Conservation (phyloP, 2,113 vertebrate genomes). For the Pelmatolapia mariae region DNA sequence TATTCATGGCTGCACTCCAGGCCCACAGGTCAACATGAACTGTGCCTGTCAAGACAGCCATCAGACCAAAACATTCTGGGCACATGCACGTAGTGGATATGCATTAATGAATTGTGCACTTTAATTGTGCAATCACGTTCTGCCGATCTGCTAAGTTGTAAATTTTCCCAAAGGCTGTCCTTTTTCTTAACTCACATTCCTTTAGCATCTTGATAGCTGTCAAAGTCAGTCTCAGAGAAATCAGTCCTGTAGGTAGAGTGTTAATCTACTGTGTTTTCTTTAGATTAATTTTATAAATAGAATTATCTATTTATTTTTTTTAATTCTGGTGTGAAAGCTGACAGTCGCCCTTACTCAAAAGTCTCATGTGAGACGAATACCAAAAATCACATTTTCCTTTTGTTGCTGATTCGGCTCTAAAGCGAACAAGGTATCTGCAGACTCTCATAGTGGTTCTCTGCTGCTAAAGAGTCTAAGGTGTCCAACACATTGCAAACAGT, state of each 20-base stretch:
- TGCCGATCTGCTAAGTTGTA: not conserved
- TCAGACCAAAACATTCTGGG: not conserved
- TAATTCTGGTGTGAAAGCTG: not conserved
- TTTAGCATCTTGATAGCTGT: not conserved
- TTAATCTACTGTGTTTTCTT: not conserved
- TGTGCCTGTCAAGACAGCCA: not conserved
- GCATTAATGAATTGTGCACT: not conserved
- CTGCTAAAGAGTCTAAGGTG: not conserved
- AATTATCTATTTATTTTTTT: not conserved
- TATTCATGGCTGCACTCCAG: constrained; percentile 20
- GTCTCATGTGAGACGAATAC: not conserved
- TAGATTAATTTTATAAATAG: not conserved
- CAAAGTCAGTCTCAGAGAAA: not conserved
- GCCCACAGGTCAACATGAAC: constrained; percentile 4
- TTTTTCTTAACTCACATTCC: not conserved
- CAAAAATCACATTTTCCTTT: not conserved
- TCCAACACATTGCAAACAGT: not conserved
- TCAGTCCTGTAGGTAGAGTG: not conserved
- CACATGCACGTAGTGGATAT: not conserved
- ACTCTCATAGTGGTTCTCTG: not conserved
- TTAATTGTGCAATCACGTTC: not conserved
- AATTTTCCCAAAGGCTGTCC: not conserved
- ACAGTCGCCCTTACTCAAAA: not conserved
- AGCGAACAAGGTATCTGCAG: not conserved
- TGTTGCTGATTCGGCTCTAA: not conserved